Conservation (phyloP, 2,113 vertebrate genomes). For the Capreolus pygargus region DNA sequence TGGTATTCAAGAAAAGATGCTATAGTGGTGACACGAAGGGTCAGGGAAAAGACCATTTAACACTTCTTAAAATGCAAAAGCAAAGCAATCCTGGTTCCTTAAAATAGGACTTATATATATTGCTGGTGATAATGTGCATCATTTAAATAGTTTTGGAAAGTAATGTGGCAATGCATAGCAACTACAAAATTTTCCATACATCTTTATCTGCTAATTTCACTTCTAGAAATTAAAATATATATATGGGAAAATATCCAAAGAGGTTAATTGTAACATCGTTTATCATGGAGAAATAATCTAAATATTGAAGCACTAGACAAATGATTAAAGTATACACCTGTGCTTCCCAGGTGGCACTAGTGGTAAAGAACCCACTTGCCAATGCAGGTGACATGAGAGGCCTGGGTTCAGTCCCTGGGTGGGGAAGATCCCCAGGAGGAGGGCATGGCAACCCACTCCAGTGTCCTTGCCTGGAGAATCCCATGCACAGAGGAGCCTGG, state of each 20-base stretch:
- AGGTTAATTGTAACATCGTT: neutral
- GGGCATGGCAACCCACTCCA: too few relatives aligned
- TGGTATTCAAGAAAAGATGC: neutral
- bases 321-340: neutral
- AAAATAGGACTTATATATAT: neutral
- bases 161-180: neutral
- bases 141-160: conserved; percentile 20
- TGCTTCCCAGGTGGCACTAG: too few relatives aligned
- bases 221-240: neutral
- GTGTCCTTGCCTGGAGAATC: too few relatives aligned
- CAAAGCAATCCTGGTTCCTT: neutral
- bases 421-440: too few relatives aligned
- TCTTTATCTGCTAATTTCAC: neutral
- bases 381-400: too few relatives aligned
- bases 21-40: neutral
- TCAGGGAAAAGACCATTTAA: neutral
- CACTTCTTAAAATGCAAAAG: neutral
- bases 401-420: too few relatives aligned
- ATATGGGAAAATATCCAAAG: neutral
- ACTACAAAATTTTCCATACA: neutral
- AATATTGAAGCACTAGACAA: neutral
- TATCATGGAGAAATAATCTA: neutral
- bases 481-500: too few relatives aligned
- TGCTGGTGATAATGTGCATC: neutral
- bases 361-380: too few relatives aligned